These are phyloP conservation scores for Pterocles burchelli DNA, from an alignment of 2,113 vertebrate species.

Conservation along the genomic window DNA sequence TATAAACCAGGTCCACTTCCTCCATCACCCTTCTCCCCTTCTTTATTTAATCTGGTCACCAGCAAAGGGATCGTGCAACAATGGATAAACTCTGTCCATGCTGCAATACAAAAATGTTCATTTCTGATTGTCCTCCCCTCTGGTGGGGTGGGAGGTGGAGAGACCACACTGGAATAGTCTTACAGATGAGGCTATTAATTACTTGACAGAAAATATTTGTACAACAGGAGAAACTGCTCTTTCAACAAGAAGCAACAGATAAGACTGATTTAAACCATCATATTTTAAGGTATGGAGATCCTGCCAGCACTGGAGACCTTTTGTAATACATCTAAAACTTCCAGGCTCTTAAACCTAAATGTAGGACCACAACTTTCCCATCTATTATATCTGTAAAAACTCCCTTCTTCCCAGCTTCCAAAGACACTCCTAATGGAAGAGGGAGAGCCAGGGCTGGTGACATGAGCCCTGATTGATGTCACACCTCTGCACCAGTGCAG, in stretches of 20 bases:
- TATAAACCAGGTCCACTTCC: neutral
- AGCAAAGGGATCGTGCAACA: neutral
- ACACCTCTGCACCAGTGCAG: neutral
- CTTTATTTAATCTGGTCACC: neutral
- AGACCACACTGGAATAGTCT: neutral
- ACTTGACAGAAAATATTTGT: slow-evolving; percentile 1
- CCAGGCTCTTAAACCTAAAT: neutral
- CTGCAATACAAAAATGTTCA: neutral
- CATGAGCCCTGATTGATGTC: neutral
- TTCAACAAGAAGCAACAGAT: slow-evolving; percentile 2
- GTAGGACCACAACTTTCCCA: neutral
- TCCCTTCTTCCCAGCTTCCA: neutral
- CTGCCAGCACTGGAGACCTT: neutral
- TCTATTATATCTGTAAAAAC: neutral
- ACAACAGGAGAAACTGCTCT: slow-evolving; percentile 1
- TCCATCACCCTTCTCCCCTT: neutral
- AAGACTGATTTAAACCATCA: neutral
- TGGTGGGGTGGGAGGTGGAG: neutral
- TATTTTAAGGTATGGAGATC: neutral
- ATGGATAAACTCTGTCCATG: neutral
- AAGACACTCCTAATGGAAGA: neutral
- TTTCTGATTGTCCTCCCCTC: neutral
- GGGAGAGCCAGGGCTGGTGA: neutral
- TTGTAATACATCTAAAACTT: neutral
- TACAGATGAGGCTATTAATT: slow-evolving; percentile 1